These are phyloP conservation scores for Melanerpes formicivorus DNA, from an alignment of 2,113 vertebrate species.

Conservation along the genomic window DNA sequence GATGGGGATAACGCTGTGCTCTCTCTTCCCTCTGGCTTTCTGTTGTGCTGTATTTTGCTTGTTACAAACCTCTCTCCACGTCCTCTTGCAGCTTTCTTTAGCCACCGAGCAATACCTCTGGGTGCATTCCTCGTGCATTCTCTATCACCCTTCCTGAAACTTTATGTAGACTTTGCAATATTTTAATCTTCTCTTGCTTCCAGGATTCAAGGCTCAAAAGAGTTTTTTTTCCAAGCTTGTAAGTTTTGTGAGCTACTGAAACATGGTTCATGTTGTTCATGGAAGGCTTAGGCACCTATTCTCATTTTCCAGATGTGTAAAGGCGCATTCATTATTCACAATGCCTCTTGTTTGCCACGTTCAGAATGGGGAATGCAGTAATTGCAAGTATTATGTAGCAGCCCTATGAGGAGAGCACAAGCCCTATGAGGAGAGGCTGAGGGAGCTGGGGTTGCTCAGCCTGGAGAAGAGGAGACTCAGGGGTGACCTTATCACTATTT, in stretches of 20 bases:
- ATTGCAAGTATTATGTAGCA: neutral
- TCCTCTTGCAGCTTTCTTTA: rapidly evolving
- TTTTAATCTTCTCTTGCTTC: neutral
- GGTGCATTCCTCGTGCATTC: neutral
- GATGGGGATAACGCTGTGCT: neutral
- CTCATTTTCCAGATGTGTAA: neutral
- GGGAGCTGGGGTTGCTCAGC: too few relatives aligned
- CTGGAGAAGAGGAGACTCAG: too few relatives aligned
- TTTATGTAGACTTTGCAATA: too few relatives aligned
- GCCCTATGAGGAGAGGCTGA: too few relatives aligned
- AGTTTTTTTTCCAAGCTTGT: too few relatives aligned
- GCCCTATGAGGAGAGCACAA: too few relatives aligned
- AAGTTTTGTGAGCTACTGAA: neutral
- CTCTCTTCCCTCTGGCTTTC: neutral
- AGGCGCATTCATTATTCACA: neutral
- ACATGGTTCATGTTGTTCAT: rapidly evolving
- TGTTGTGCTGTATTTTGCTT: too few relatives aligned
- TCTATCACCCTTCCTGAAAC: rapidly evolving
- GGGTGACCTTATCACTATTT: too few relatives aligned
- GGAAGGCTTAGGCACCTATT: too few relatives aligned
- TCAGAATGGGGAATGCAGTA: neutral
- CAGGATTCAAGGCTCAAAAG: neutral
- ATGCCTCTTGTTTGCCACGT: neutral
- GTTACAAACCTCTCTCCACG: too few relatives aligned
- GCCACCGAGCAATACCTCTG: rapidly evolving